Base-by-base conservation (phyloP, 2,888 invertebrate genomes). In the Athetis lepigone region DNA sequence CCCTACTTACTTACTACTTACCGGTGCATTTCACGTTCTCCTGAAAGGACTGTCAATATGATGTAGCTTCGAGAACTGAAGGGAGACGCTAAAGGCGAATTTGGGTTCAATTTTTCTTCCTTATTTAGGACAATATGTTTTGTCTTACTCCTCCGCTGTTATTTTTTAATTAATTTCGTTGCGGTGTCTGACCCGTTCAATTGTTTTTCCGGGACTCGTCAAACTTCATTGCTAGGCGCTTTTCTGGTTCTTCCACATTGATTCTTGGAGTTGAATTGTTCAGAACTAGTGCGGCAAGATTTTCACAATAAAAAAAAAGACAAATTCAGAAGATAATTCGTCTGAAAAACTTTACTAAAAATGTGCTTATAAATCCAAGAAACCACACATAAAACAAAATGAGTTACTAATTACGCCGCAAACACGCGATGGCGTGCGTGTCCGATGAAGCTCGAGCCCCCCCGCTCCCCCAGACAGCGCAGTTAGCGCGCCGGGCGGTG, bases 391-490 rank as follows among this genome's bases (percentile, higher is more conserved):
- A 39, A 8, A 65, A 7, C 37, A 51, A 73, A 73, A 23, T 25
- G 25, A 65, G 51, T 49, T 49, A 65, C 40, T 49, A 67, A 67
- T 74, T 47, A 49, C 39, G 36, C 23, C 40, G 9, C 27, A 23
- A 45, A 58, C 71, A 70, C 71, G 76, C 70, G 23, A 75, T 29
- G 29, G 46, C 49, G 57, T 70, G 76, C 70, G 70, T 70, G 70
- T 39, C 63, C 71, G 37, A 54, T 70, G 62, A 45, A 29, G 47
- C 23, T 25, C 51, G 49, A 50, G 49, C 70, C 50, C 46, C 51
- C 47, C 37, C 47, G 76, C 50, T 49, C 51, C 47, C 37, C 47
- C 43, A 60, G 69, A 69, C 75, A 23, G 45, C 45, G 50, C 62
- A 45, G 63, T 75, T 69, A 59, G 52, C 23, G 56, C 75, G 46